Base-by-base conservation (phyloP, 2,888 invertebrate species). In the Melanchra persicariae region DNA sequence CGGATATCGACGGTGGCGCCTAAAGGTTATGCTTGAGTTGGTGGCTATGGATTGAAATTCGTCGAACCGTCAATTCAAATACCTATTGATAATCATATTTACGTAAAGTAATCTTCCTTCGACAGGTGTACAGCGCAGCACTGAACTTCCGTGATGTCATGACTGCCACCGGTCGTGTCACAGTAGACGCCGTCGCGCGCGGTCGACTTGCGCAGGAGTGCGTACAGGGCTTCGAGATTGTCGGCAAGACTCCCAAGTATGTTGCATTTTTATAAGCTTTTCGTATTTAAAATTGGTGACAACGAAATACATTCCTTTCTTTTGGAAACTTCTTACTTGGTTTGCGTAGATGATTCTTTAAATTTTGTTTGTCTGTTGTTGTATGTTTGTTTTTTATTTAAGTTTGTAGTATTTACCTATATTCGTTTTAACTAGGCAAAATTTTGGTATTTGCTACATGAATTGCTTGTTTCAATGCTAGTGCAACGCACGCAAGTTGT, bases 91-190 rank as follows among this genome's bases (percentile, higher is more conserved):
- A 3, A 7, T 10, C 19, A 19, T 17, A 64, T 34, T 55, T 8
- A 77, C 0, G 4, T 17, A 22, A 30, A 24, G 4, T 40, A 40
- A 22, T 51, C 2, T 45, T 45, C 12, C 7, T 70, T n/a, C 26
- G 15, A 12, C 55, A 73, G 74, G 96, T 98, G 0, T 96, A 97
- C 86, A 98, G 98, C 89, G 94, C 98, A 0, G 97, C 99, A 0
- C 91, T 99, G 19, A 99, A 99, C 94, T 99, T 99, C 97, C 97
- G 98, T 87, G 99, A 99, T 91, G 96, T 99, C 0, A 99, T 99
- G 99, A 96, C 98, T 1, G 98, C 99, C 0, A 98, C 98, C 0
- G 99, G 99, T 2, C 98, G 98, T 88, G 96, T 99, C 9, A 97
- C 98, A 10, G 97, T 97, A 0, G 99, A 99, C 90, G 97, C 98